phyloP scores from a whole-genome alignment of 2,113 vertebrate species.

The Pangasianodon gigas region DNA sequence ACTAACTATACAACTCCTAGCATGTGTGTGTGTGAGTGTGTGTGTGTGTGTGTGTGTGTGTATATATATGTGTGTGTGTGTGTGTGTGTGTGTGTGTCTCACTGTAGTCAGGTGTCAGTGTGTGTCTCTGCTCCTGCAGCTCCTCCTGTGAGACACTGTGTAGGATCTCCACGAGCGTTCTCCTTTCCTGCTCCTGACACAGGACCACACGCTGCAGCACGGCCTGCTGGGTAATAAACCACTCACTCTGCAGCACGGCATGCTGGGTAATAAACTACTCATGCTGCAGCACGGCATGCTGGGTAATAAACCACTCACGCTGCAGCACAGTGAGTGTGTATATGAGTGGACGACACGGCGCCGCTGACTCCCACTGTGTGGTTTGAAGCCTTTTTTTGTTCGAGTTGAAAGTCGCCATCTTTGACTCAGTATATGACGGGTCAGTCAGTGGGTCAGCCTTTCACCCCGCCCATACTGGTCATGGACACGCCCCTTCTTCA shows the following conservation, averaged over 20 bases:
- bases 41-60: not conserved
- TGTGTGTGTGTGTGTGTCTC: constrained; percentile 13
- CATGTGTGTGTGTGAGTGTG: not conserved
- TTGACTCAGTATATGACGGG: no score
- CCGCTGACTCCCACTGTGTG: not conserved
- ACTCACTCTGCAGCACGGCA: not conserved
- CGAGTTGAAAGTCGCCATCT: no score
- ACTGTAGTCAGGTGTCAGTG: constrained; percentile 49
- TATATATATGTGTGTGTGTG: not conserved
- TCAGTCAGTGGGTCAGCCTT: no score
- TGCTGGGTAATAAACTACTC: constrained; percentile 23
- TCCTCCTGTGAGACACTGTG: constrained; percentile 62
- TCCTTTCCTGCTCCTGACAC: constrained; percentile 71
- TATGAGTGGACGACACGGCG: not conserved
- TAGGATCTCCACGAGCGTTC: constrained; percentile 64
- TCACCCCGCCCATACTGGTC: no score
- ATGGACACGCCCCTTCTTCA: no score
- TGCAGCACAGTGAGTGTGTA: not conserved
- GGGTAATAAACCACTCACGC: constrained; percentile 17
- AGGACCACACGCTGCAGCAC: constrained; percentile 68
- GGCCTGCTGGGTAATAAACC: constrained; percentile 56
- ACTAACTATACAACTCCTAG: no score
- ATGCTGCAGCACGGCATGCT: constrained; percentile 47
- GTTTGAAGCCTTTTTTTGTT: not conserved
- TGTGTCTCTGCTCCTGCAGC: constrained; percentile 52